Evolutionary conservation across 2,113 vertebrate genomes (phyloP).

Genomic region (Dissostichus mawsoni): DNA sequence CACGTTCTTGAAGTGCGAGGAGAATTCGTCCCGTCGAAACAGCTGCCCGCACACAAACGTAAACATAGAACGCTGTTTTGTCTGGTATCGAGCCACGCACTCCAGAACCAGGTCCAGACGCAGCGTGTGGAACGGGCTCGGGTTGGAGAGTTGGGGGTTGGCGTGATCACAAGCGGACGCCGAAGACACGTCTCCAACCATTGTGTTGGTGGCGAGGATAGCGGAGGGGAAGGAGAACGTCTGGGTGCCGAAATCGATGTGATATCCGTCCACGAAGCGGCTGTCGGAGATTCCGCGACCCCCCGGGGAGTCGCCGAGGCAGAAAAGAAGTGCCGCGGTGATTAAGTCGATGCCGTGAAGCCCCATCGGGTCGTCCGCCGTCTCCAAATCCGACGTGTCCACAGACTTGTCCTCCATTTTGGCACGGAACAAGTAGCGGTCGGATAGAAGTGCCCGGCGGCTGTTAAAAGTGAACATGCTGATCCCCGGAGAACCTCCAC

Average conservation of each 20-base stretch:
- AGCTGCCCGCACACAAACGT: conserved; percentile 99
- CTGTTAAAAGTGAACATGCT: conserved; percentile 89
- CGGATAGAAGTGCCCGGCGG: conserved; percentile 87
- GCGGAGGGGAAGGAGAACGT: conserved; percentile 98
- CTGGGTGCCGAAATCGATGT: conserved; percentile 96
- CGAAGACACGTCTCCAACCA: conserved; percentile 98
- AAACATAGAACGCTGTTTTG: conserved; percentile 99
- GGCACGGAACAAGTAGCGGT: conserved; percentile 88
- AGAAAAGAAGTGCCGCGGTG: conserved; percentile 96
- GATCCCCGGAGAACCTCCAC: conserved; percentile 86
- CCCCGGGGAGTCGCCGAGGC: conserved; percentile 95
- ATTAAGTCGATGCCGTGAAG: conserved; percentile 98
- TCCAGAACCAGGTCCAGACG: conserved; percentile 97
- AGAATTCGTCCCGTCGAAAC: conserved; percentile 97
- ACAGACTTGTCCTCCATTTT: conserved; percentile 97
- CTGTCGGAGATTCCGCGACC: conserved; percentile 97
- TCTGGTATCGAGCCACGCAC: conserved; percentile 97
- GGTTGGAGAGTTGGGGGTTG: conserved; percentile 98
- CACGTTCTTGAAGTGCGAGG: conserved; percentile 98
- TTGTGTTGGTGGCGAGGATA: conserved; percentile 96
- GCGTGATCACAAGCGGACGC: conserved; percentile 98
- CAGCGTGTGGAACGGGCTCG: conserved; percentile 98
- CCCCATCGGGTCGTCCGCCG: conserved; percentile 95
- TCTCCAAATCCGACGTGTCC: conserved; percentile 96
- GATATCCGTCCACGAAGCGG: conserved; percentile 92